Conservation (phyloP, 2,888 invertebrate genomes). For the Antitype chi region DNA sequence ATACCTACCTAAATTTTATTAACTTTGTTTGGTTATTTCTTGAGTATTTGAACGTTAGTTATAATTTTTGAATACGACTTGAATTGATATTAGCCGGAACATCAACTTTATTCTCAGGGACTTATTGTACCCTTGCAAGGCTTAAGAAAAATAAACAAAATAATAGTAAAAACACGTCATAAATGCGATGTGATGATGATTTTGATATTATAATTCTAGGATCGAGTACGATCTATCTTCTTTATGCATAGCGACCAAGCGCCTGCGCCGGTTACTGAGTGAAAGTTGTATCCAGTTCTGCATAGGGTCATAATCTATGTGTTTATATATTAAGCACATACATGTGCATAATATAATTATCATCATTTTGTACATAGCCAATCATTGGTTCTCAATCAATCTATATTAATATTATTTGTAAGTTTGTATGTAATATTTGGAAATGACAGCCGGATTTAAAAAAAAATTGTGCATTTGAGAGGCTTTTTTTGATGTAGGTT, state of each 20-base stretch:
- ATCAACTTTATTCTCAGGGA: not conserved
- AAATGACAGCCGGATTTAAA: too few species aligned
- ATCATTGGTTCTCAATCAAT: not conserved
- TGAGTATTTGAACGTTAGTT: too few species aligned
- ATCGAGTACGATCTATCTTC: conserved; percentile 14
- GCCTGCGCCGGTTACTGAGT: conserved; percentile 24
- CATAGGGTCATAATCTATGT: not conserved
- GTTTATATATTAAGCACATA: not conserved
- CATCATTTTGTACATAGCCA: too few species aligned
- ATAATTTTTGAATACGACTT: too few species aligned
- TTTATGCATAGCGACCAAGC: conserved; percentile 16
- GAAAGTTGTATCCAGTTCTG: conserved; percentile 40
- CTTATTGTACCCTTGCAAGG: too few species aligned
- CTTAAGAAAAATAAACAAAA: not conserved
- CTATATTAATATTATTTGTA: not conserved
- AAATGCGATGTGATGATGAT: not conserved
- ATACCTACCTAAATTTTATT: too few species aligned
- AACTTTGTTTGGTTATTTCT: too few species aligned
- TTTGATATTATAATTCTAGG: conserved; percentile 14
- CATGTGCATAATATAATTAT: not conserved
- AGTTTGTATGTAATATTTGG: too few species aligned
- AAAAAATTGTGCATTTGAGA: too few species aligned
- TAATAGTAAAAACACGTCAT: not conserved
- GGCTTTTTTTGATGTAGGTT: too few species aligned
- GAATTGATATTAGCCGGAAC: not conserved